Percentiles rank a stretch among this genome's conserved stretches.
phyloP scores from a whole-genome alignment of 2,113 vertebrate species.

The Bos indicus region DNA sequence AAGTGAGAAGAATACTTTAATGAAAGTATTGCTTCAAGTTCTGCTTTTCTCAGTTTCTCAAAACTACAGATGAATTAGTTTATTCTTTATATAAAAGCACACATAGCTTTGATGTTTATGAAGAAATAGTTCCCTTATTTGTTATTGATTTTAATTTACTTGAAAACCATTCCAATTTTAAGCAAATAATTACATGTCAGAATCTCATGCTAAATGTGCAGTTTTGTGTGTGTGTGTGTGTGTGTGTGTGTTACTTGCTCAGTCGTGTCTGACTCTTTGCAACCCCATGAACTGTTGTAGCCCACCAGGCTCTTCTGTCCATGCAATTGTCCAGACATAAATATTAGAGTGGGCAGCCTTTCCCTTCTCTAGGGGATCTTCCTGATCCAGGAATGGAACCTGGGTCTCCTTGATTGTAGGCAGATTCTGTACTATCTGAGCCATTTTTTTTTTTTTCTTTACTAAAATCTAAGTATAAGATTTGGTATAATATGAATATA shows the following conservation, averaged over 20 bases:
- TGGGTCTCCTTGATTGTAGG: background rate
- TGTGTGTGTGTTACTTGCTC: background rate
- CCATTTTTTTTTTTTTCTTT: background rate
- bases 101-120: background rate
- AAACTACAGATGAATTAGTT: background rate
- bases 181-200: background rate
- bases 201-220: background rate
- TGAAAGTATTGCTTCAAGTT: background rate
- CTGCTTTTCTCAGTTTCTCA: background rate
- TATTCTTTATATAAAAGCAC: background rate
- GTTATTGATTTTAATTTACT: slow-evolving; percentile 12
- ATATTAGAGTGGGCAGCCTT: background rate
- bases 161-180: background rate
- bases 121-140: background rate
- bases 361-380: background rate
- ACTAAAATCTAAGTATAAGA: background rate
- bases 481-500: background rate
- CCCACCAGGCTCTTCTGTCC: background rate
- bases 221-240: background rate
- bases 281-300: background rate
- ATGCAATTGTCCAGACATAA: background rate
- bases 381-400: background rate
- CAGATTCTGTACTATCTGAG: background rate
- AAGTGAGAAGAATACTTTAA: background rate
- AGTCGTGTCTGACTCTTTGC: background rate